phyloP scores from a whole-genome alignment of 2,888 invertebrate species.

The Amitus sp. region DNA sequence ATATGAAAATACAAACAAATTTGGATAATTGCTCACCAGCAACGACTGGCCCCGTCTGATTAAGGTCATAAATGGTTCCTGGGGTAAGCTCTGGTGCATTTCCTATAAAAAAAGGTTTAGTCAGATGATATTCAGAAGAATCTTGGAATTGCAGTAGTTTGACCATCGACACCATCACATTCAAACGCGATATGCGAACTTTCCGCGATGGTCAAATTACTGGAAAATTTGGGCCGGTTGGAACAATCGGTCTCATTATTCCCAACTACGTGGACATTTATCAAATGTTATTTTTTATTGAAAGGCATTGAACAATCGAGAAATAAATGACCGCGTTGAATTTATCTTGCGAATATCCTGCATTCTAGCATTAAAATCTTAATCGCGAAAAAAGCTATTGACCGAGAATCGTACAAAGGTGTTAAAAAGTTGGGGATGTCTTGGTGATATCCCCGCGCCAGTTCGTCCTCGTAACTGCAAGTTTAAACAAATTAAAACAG shows the following conservation, averaged over 20 bases:
- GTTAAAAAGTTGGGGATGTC: constrained; percentile 58
- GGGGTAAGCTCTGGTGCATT: constrained; percentile 70
- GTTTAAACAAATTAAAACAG: constrained; percentile 65
- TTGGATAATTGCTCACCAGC: no score
- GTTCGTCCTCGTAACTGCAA: constrained; percentile 63
- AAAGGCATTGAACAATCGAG: no score
- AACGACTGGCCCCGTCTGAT: constrained; percentile 87
- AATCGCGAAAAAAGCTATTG: constrained; percentile 18
- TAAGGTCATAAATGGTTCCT: constrained; percentile 83
- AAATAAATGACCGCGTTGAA: not conserved
- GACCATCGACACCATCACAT: constrained; percentile 31
- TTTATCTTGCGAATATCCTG: not conserved
- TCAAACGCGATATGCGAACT: not conserved
- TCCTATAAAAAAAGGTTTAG: constrained; percentile 61
- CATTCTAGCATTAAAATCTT: not conserved
- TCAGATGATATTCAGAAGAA: constrained; percentile 45
- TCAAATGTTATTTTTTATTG: no score
- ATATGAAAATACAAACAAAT: no score
- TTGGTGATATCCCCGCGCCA: constrained; percentile 60
- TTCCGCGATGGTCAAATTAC: constrained; percentile 31
- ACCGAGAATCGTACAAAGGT: constrained; percentile 35
- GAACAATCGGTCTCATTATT: not conserved
- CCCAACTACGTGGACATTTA: not conserved
- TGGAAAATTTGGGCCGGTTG: constrained; percentile 19
- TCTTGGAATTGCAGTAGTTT: constrained; percentile 31